phyloP scores from a whole-genome alignment of 2,888 invertebrate genomes.

The Philaethria dido region DNA sequence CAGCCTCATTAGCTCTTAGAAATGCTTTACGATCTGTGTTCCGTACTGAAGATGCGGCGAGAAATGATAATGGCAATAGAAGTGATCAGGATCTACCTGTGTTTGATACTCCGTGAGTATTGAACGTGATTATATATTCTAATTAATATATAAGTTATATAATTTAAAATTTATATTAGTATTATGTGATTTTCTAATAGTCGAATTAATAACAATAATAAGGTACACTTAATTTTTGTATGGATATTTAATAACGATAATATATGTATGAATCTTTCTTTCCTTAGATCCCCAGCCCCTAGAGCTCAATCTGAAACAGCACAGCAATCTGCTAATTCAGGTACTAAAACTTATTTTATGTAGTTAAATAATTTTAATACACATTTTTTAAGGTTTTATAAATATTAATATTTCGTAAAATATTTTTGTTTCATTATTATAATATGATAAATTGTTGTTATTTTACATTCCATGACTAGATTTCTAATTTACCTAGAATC shows the following conservation, averaged over 20 bases:
- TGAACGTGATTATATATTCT: background rate
- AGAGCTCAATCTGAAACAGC: constrained; percentile 66
- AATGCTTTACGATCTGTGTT: constrained; percentile 76
- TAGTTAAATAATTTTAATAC: background rate
- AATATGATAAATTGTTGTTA: too few species aligned
- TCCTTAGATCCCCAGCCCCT: constrained; percentile 64
- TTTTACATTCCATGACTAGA: too few species aligned
- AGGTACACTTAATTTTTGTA: too few species aligned
- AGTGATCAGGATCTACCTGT: constrained; percentile 65
- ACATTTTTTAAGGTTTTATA: background rate
- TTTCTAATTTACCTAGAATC: background rate
- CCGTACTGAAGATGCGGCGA: constrained; percentile 60
- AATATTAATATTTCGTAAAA: too few species aligned
- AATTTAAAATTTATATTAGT: too few species aligned
- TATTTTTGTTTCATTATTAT: too few species aligned
- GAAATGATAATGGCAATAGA: constrained; percentile 60
- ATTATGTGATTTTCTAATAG: too few species aligned
- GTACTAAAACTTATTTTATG: constrained; percentile 46
- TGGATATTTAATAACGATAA: too few species aligned
- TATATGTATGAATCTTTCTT: too few species aligned
- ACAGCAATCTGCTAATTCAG: constrained; percentile 68
- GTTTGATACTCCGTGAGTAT: constrained; percentile 69
- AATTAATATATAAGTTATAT: too few species aligned
- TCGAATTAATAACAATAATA: too few species aligned
- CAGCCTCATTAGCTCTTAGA: constrained; percentile 68